These are phyloP conservation scores for Tetraneura akinire DNA, from an alignment of 1,140 invertebrate genomes.

Conservation along the genomic window DNA sequence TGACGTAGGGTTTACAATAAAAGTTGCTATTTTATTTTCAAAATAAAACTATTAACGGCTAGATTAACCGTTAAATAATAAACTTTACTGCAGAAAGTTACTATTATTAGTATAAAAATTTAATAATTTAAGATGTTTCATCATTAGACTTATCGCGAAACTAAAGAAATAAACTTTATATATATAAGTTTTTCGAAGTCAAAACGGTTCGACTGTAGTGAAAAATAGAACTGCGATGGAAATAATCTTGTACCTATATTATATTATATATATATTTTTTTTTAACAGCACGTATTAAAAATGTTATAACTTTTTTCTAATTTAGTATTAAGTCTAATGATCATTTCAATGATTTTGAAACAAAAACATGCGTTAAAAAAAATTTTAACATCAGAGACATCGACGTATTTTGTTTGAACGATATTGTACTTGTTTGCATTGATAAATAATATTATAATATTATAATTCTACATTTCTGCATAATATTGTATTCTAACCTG, in stretches of 20 bases:
- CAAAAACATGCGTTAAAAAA: too few species aligned
- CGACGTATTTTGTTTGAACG: too few species aligned
- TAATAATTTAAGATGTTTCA: neutral
- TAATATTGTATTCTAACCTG: too few species aligned
- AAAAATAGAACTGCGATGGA: neutral
- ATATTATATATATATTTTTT: neutral
- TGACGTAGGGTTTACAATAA: neutral
- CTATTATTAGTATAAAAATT: neutral
- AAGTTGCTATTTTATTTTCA: neutral
- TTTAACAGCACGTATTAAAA: neutral
- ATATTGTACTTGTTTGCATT: too few species aligned
- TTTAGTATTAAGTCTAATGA: too few species aligned
- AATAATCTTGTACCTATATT: neutral
- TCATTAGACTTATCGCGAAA: neutral
- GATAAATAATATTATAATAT: too few species aligned
- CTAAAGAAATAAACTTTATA: neutral
- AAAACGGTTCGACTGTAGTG: neutral
- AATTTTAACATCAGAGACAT: too few species aligned
- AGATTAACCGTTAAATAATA: neutral
- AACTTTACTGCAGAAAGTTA: neutral
- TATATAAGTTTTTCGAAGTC: neutral
- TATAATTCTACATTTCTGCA: too few species aligned
- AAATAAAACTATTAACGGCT: constrained; percentile 12
- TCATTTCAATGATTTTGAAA: too few species aligned
- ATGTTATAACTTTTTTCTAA: too few species aligned